Conservation (phyloP, 2,888 invertebrate species). For the Ornithoptera priamus region DNA sequence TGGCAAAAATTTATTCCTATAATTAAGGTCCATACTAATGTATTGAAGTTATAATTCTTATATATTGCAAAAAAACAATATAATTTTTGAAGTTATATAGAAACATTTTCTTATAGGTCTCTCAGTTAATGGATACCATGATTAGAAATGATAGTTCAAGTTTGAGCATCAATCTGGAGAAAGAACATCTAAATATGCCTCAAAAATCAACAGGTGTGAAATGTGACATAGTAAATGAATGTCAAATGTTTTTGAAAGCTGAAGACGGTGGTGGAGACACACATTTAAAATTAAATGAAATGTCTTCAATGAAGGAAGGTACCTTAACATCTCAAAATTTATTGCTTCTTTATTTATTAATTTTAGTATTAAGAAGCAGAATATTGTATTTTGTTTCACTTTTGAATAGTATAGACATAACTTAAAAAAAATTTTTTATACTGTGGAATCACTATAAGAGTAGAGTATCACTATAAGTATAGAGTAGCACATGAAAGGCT, state of each 20-base stretch:
- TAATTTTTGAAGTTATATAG: background rate
- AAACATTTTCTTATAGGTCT: background rate
- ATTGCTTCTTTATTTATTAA: too few species aligned
- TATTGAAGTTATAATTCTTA: background rate
- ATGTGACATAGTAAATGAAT: slow-evolving; percentile 69
- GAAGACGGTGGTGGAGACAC: slow-evolving; percentile 73
- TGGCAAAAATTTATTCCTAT: background rate
- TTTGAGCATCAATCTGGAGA: slow-evolving; percentile 37
- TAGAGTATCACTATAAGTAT: background rate
- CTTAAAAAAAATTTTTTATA: background rate
- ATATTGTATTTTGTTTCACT: background rate
- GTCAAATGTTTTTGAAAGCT: slow-evolving; percentile 66
- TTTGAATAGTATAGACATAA: background rate
- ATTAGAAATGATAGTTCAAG: slow-evolving; percentile 30
- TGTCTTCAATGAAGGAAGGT: slow-evolving; percentile 46
- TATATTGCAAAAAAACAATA: background rate
- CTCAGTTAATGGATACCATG: slow-evolving; percentile 34
- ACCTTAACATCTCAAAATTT: background rate
- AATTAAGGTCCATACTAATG: background rate
- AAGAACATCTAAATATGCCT: slow-evolving; percentile 48
- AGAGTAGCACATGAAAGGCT: slow-evolving; percentile 1
- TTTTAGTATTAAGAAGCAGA: background rate
- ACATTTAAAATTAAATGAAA: slow-evolving; percentile 44
- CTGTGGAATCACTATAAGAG: background rate
- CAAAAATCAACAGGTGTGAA: slow-evolving; percentile 50